phyloP scores from a whole-genome alignment of 2,888 invertebrate species.

The Dasysyrphus albostriatus region DNA sequence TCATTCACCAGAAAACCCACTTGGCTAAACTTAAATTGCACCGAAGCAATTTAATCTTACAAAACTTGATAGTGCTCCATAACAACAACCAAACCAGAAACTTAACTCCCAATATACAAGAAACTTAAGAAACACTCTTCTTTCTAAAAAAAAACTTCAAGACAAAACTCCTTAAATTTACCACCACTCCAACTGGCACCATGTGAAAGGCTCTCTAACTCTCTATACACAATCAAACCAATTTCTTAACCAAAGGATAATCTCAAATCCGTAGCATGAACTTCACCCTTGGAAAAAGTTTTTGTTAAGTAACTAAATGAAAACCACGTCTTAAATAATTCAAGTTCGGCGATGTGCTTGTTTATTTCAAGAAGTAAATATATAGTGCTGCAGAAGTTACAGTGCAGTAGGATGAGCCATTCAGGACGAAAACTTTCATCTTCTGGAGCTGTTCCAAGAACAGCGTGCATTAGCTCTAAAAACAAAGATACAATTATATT shows the following conservation, averaged over 20 bases:
- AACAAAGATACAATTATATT: slow-evolving; percentile 40
- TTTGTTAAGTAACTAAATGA: slow-evolving; percentile 70
- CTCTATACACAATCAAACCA: slow-evolving; percentile 30
- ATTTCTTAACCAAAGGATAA: slow-evolving; percentile 63
- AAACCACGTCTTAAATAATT: slow-evolving; percentile 76
- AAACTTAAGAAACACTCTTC: slow-evolving; percentile 52
- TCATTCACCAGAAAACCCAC: slow-evolving; percentile 47
- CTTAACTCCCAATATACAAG: slow-evolving; percentile 44
- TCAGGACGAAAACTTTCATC: slow-evolving; percentile 52
- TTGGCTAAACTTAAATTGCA: slow-evolving; percentile 68
- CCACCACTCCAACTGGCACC: slow-evolving; percentile 26
- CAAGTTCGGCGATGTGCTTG: slow-evolving; percentile 67
- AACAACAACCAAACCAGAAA: slow-evolving; percentile 30
- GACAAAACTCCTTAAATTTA: slow-evolving; percentile 66
- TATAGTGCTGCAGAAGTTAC: neutral
- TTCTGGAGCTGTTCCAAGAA: slow-evolving; percentile 64
- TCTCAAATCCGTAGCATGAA: slow-evolving; percentile 65
- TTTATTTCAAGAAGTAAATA: slow-evolving; percentile 39
- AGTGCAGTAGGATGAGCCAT: neutral
- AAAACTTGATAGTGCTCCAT: slow-evolving; percentile 38
- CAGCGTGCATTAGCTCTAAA: slow-evolving; percentile 44
- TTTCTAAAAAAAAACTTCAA: slow-evolving; percentile 47
- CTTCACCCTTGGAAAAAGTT: slow-evolving; percentile 71
- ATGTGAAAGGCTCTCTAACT: neutral
- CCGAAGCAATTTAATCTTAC: slow-evolving; percentile 68